A percentile compares a stretch with the other conserved stretches of the same genome.
Conservation (phyloP, 1,140 invertebrate species). For the Caerostris darwini region DNA sequence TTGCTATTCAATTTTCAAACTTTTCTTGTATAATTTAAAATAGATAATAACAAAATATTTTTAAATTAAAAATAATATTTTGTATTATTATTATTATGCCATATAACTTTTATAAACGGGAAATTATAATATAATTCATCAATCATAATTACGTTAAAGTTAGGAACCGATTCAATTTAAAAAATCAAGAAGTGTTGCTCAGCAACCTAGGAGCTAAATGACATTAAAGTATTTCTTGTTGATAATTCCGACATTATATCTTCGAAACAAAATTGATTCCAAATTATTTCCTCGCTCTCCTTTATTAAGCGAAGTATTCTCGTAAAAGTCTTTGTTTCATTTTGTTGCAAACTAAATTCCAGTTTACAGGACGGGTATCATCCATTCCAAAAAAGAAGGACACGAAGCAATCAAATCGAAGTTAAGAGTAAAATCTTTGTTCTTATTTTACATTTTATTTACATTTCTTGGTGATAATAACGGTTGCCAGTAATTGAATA, state of each 20-base stretch:
- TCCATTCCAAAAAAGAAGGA: slow-evolving; percentile 30
- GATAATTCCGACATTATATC: slow-evolving; percentile 24
- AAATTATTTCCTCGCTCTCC: slow-evolving; percentile 53
- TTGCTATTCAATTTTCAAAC: neutral
- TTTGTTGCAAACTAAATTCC: neutral
- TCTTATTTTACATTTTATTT: neutral
- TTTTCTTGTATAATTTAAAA: neutral
- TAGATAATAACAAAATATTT: neutral
- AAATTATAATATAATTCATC: neutral
- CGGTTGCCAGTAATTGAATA: slow-evolving; percentile 29
- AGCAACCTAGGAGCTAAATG: neutral
- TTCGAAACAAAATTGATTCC: slow-evolving; percentile 45
- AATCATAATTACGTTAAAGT: neutral
- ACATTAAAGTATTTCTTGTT: slow-evolving; percentile 45
- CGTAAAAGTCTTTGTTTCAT: neutral
- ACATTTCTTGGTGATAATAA: slow-evolving; percentile 50
- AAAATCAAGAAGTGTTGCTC: slow-evolving; percentile 35
- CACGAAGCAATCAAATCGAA: slow-evolving; percentile 53
- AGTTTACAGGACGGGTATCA: neutral
- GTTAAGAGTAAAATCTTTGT: neutral
- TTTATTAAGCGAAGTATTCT: slow-evolving; percentile 52
- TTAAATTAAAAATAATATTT: neutral
- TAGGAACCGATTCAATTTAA: slow-evolving; percentile 1
- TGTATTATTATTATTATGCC: no score
- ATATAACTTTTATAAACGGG: no score